Percentiles rank a stretch among this genome's conserved stretches.
phyloP scores from a whole-genome alignment of 2,113 vertebrate species.

The Phrynosoma platyrhinos region DNA sequence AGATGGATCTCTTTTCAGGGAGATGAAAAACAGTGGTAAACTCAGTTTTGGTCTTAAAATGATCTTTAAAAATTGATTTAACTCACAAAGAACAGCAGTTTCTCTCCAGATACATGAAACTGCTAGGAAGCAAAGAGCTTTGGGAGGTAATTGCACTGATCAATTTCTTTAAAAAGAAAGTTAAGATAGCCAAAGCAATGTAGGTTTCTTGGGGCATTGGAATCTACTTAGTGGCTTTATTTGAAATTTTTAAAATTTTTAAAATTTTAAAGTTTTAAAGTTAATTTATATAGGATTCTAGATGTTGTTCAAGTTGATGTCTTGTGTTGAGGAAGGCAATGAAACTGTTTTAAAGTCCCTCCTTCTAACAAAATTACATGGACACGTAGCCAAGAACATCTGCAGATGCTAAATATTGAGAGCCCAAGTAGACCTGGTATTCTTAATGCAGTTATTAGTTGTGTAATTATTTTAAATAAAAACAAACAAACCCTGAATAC shows the following conservation, averaged over 20 bases:
- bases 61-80: constrained; percentile 72
- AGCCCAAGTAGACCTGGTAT: neutral
- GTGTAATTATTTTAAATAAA: too few species aligned
- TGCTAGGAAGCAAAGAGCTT: constrained; percentile 56
- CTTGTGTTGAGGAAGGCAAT: constrained; percentile 22
- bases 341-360: neutral
- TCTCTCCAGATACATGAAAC: constrained; percentile 72
- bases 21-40: constrained; percentile 64
- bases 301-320: constrained; percentile 19
- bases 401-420: neutral
- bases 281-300: constrained; percentile 44
- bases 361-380: neutral
- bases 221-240: constrained; percentile 38
- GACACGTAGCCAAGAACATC: neutral
- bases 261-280: constrained; percentile 56
- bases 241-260: too few species aligned
- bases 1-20: constrained; percentile 67
- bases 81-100: constrained; percentile 66
- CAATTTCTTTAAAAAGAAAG: constrained; percentile 68
- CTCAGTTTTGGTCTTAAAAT: constrained; percentile 73
- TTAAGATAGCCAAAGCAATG: constrained; percentile 57
- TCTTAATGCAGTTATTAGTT: neutral
- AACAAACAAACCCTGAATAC: too few species aligned
- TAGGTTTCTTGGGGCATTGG: constrained; percentile 42
- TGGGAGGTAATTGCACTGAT: constrained; percentile 68